Percentiles rank a stretch among this genome's conserved stretches.
These are phyloP conservation scores for Diplosoma virens DNA, from an alignment of 23 tunicate species.

Conservation along the genomic window DNA sequence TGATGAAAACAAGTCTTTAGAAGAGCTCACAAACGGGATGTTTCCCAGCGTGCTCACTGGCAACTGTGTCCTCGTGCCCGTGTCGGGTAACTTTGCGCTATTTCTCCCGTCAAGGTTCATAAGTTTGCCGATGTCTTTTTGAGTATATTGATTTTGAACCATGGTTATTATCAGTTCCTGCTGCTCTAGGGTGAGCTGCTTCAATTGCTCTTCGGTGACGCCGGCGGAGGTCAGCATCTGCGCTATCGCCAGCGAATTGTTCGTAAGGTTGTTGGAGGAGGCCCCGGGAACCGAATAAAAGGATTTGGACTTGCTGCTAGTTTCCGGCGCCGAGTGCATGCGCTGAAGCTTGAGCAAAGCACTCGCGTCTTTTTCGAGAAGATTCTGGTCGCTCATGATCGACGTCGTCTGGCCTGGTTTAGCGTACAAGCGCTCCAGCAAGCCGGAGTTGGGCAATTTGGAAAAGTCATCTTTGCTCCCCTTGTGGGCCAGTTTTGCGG, in stretches of 20 bases:
- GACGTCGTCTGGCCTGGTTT: neutral
- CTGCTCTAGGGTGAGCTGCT: slow-evolving; percentile 66
- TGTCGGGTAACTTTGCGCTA: neutral
- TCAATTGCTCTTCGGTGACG: slow-evolving; percentile 71
- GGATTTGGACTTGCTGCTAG: neutral
- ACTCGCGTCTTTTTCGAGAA: slow-evolving; percentile 15
- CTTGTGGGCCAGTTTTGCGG: slow-evolving; percentile 52
- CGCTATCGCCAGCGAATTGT: slow-evolving; percentile 36
- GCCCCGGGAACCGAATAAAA: neutral
- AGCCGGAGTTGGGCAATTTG: neutral
- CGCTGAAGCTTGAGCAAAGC: slow-evolving; percentile 33
- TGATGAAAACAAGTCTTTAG: neutral
- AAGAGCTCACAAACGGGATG: neutral
- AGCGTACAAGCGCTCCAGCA: neutral
- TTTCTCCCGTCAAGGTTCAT: slow-evolving; percentile 22
- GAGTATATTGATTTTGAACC: slow-evolving; percentile 60
- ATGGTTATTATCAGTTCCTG: slow-evolving; percentile 65
- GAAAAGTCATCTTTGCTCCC: neutral
- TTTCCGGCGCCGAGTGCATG: slow-evolving; percentile 19
- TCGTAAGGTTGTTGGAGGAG: slow-evolving; percentile 11
- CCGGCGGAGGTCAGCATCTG: slow-evolving; percentile 73
- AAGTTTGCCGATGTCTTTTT: slow-evolving; percentile 45
- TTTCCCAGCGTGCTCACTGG: neutral
- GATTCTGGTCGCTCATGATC: neutral
- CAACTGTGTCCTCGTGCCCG: neutral